phyloP scores from a whole-genome alignment of 2,113 vertebrate genomes.

The Rhineura floridana region DNA sequence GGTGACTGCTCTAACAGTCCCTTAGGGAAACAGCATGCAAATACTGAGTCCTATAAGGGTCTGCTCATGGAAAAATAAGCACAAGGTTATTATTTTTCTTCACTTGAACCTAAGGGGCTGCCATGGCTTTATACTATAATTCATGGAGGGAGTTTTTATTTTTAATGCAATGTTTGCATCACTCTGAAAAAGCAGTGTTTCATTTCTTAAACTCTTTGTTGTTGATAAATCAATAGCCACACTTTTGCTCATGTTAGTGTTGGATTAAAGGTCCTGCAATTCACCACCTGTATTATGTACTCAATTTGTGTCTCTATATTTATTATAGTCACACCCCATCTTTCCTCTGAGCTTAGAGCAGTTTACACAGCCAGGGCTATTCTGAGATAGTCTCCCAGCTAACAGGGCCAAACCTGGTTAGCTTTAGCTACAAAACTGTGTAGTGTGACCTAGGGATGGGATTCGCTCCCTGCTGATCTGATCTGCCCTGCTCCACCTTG shows the following conservation, averaged over 20 bases:
- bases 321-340: background rate
- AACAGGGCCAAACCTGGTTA: background rate
- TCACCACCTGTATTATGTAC: background rate
- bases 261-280: background rate
- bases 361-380: background rate
- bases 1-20: slow-evolving; percentile 35
- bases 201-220: background rate
- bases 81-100: slow-evolving; percentile 14
- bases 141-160: background rate
- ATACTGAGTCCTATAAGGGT: slow-evolving; percentile 49
- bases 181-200: background rate
- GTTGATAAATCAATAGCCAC: background rate
- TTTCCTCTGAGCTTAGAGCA: background rate
- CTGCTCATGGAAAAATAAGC: slow-evolving; percentile 62
- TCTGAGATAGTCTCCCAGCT: background rate
- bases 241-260: background rate
- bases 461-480: too few species aligned
- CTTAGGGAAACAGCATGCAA: slow-evolving; percentile 48
- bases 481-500: too few species aligned
- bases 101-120: slow-evolving; percentile 44
- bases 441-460: too few species aligned
- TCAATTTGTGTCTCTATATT: background rate
- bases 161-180: background rate
- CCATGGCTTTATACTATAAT: slow-evolving; percentile 14
- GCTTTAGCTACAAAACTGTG: background rate